phyloP scores from a whole-genome alignment of 2,888 invertebrate genomes.

The Prenolepis imparis region DNA sequence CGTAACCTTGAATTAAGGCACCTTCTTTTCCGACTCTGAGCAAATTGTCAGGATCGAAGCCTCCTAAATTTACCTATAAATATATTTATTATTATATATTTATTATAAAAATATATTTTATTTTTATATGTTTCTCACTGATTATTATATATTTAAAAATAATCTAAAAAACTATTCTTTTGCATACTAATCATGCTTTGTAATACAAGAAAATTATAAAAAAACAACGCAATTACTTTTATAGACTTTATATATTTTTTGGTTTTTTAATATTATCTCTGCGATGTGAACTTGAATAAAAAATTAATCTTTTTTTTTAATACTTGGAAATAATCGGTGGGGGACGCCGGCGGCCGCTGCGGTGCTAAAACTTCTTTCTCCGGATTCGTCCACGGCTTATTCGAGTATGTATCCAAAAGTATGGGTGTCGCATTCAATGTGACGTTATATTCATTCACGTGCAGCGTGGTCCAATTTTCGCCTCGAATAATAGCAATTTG shows the following conservation, averaged over 20 bases:
- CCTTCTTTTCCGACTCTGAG: conserved; percentile 88
- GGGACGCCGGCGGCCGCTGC: conserved; percentile 95
- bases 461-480: conserved; percentile 91
- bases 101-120: background rate
- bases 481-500: conserved; percentile 95
- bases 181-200: background rate
- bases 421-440: conserved; percentile 91
- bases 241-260: background rate
- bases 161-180: background rate
- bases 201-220: background rate
- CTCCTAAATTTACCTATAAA: conserved; percentile 94
- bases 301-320: background rate
- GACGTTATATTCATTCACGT: conserved; percentile 93
- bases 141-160: background rate
- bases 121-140: background rate
- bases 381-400: conserved; percentile 95
- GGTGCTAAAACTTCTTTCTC: conserved; percentile 95
- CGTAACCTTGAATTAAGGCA: conserved; percentile 90
- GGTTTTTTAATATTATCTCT: too few species aligned
- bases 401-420: conserved; percentile 92
- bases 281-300: background rate
- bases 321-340: conserved; percentile 94
- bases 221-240: background rate
- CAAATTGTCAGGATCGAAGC: conserved; percentile 92
- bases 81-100: conserved; percentile 75